Evolutionary conservation across 1,140 invertebrate genomes (phyloP).

Genomic region (Monochamus saltuarius): DNA sequence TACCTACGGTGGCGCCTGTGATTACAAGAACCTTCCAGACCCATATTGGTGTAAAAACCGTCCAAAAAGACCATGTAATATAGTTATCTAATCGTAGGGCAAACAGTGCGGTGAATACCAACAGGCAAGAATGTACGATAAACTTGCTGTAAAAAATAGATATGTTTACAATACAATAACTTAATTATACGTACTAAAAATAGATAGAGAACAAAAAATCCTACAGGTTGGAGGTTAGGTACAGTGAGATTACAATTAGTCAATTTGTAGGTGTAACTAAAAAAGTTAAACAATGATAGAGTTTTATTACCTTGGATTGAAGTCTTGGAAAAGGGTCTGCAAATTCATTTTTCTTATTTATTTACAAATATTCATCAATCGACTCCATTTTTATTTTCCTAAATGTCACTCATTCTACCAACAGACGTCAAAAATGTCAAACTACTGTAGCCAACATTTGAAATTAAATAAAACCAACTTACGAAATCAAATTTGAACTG

Average conservation of each 20-base stretch:
- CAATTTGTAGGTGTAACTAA: slow-evolving; percentile 35
- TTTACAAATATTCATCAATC: slow-evolving; percentile 1
- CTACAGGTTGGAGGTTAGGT: not conserved
- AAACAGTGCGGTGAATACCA: slow-evolving; percentile 88
- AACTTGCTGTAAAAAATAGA: slow-evolving; percentile 80
- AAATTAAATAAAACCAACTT: too few relatives aligned
- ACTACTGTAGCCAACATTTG: too few relatives aligned
- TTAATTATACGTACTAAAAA: slow-evolving; percentile 13
- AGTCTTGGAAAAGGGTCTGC: slow-evolving; percentile 86
- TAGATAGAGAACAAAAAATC: not conserved
- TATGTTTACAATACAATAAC: slow-evolving; percentile 24
- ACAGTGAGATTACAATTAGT: slow-evolving; percentile 12
- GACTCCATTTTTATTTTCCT: not conserved
- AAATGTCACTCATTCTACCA: too few relatives aligned
- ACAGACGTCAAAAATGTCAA: too few relatives aligned
- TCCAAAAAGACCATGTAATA: slow-evolving; percentile 90
- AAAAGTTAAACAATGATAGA: slow-evolving; percentile 31
- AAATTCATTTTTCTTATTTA: slow-evolving; percentile 69
- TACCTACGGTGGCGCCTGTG: slow-evolving; percentile 83
- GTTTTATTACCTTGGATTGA: slow-evolving; percentile 79
- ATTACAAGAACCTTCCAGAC: slow-evolving; percentile 94
- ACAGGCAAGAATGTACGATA: slow-evolving; percentile 88
- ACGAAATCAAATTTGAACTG: too few relatives aligned
- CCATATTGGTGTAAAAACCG: slow-evolving; percentile 93
- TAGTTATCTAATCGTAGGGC: slow-evolving; percentile 85